Evolutionary conservation across 1,140 invertebrate genomes (phyloP).

Genomic region (Philotrypesis tridentata): DNA sequence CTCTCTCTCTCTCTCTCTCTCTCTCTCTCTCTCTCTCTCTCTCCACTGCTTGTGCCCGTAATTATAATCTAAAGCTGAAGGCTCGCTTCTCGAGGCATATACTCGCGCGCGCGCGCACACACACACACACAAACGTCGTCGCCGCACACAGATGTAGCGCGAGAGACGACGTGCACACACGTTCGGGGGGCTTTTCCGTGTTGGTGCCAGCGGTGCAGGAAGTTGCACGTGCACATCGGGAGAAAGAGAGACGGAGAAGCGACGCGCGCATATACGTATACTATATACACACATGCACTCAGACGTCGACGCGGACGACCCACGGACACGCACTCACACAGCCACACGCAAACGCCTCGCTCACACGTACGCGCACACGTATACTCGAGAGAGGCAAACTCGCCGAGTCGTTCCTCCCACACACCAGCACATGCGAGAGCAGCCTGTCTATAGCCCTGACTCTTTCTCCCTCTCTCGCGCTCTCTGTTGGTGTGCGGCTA

Average conservation of each 20-base stretch:
- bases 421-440: constrained; percentile 42
- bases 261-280: constrained; percentile 16
- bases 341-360: too few species aligned
- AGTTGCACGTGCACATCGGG: constrained; percentile 35
- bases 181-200: constrained; percentile 7
- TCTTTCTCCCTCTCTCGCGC: constrained; percentile 42
- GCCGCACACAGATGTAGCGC: neutral
- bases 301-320: too few species aligned
- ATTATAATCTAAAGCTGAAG: constrained; percentile 56
- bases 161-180: neutral
- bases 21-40: constrained; percentile 15
- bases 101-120: too few species aligned
- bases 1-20: constrained; percentile 16
- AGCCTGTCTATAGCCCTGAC: constrained; percentile 1
- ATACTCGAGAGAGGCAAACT: constrained; percentile 2
- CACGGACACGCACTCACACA: too few species aligned
- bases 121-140: neutral
- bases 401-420: constrained; percentile 48
- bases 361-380: constrained; percentile 7
- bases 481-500: neutral
- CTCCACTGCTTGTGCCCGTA: constrained; percentile 51
- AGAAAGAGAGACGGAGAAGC: constrained; percentile 18
- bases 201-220: constrained; percentile 26
- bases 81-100: constrained; percentile 28
- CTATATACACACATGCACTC: too few species aligned